Conservation (phyloP, 2,113 vertebrate species). For the Craseonycteris thonglongyai region DNA sequence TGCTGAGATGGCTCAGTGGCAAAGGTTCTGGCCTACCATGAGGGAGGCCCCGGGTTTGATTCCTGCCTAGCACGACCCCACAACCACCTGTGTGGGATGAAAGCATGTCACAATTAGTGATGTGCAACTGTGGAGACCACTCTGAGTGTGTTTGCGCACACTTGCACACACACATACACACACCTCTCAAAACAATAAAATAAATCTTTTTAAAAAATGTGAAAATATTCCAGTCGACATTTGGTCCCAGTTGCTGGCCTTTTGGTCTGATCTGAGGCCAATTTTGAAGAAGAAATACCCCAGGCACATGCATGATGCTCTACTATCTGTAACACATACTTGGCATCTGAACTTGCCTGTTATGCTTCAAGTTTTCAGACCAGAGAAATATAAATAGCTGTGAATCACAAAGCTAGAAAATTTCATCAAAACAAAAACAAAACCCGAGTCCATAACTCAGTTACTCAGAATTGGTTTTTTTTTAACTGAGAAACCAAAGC, state of each 20-base stretch:
- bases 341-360: neutral
- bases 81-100: no score
- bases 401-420: neutral
- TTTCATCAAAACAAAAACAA: neutral
- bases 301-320: neutral
- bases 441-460: neutral
- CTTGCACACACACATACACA: no score
- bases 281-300: neutral
- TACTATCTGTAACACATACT: neutral
- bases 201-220: no score
- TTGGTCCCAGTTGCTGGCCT: neutral
- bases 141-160: no score
- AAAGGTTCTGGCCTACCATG: no score
- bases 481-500: constrained; percentile 7
- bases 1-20: no score
- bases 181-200: no score
- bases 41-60: no score
- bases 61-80: no score
- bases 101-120: no score
- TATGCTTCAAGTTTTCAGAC: neutral
- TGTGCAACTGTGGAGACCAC: no score
- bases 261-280: neutral
- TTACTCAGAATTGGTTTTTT: neutral
- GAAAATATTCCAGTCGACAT: neutral
- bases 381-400: neutral